Conservation (phyloP, 2,797 vertebrate species). For the Stomatorhinus walkeri region DNA sequence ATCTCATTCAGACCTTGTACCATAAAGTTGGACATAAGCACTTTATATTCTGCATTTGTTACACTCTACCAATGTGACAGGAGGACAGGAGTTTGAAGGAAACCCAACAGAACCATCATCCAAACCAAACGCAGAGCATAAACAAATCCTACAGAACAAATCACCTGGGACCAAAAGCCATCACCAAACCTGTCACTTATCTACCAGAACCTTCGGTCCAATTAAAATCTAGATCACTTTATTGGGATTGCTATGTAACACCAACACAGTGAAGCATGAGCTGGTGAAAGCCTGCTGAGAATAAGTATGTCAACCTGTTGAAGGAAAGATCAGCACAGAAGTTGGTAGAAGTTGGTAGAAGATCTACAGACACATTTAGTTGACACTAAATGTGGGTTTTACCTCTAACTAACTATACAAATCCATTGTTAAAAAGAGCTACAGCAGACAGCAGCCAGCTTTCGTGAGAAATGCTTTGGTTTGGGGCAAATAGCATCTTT, state of each 20-base stretch:
- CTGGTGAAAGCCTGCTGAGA: neutral
- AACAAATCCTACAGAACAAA: neutral
- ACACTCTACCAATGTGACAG: neutral
- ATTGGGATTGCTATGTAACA: neutral
- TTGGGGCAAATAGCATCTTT: neutral
- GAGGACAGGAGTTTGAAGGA: neutral
- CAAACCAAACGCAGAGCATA: neutral
- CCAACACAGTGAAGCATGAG: neutral
- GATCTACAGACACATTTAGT: neutral
- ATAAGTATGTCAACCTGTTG: neutral
- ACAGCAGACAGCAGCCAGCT: neutral
- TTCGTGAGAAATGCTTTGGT: neutral
- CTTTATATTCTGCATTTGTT: neutral
- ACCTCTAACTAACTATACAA: neutral
- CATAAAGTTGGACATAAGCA: neutral
- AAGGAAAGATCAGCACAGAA: neutral
- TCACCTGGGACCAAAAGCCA: neutral
- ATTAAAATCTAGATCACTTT: neutral
- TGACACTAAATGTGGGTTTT: neutral
- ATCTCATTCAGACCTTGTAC: neutral
- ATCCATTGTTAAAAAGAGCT: neutral
- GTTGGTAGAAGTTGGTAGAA: neutral
- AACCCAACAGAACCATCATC: neutral
- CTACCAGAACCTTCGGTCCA: neutral
- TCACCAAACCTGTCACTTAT: neutral